Evolutionary conservation across 1,140 invertebrate species (phyloP), one percentile per base, ranked within the genome.

Genomic region (Eriosoma lanigerum): DNA sequence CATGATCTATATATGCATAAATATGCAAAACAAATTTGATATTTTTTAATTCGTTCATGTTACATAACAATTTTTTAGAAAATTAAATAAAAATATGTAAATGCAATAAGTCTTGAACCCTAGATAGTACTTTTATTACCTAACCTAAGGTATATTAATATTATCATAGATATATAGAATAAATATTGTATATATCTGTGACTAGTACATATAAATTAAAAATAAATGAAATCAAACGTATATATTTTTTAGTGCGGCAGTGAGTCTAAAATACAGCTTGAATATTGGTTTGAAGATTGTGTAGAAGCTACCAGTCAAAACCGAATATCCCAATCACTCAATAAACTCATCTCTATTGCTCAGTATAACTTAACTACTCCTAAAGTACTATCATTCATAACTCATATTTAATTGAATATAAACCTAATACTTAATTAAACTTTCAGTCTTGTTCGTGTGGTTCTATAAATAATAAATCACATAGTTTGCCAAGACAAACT

Each of bases 231-330:
- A 6, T 13, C 1, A 13, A 10, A 48, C 12, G 10, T 48, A 6
- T 48, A 12, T 60, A 50, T 24, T 81, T 32, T 85, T 84, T 80
- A 92, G 92, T 91, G 94, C 86, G 94, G 94, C 15, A 89, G 89
- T 73, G 92, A 94, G 82, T 92, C 91, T 0, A 94, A 92, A 86
- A 85, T 96, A 26, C 88, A 90, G 82, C 85, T 96, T 60, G 93
- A 96, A 85, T 96, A 96, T 86, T 92, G 92, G 88, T 96, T 93
- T 93, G 87, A 88, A 24, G 89, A 90, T 82, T 83, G 52, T 26
- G 50, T 44, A 52, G 60, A 81, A 62, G n/a, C 70, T 44, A 52
- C 58, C 24, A 68, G 60, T 54, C 21, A 70, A 54, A 66, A 70
- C 52, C 62, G 73, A 68, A 48, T 81, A 46, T 58, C 76, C n/a